Conservation (phyloP, 2,888 invertebrate genomes). For the Netelia fuscicornis region DNA sequence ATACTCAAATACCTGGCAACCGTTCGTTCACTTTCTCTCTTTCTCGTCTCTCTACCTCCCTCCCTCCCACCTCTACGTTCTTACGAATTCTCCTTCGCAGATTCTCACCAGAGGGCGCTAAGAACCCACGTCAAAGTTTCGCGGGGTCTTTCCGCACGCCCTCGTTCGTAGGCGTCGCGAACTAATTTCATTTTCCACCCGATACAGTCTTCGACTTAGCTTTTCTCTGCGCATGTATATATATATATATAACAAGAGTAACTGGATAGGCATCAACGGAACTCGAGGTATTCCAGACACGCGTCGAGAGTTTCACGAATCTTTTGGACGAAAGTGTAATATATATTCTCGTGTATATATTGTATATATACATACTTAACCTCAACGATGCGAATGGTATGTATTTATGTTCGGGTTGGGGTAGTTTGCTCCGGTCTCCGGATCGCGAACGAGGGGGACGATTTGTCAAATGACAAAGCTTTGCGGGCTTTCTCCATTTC, state of each 20-base stretch:
- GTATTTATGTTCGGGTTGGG: not conserved
- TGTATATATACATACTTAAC: not conserved
- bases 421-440: constrained; percentile 1
- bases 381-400: not conserved
- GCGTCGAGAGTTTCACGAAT: constrained; percentile 55
- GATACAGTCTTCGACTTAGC: constrained; percentile 43
- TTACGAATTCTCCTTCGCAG: not conserved
- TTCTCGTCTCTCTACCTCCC: not conserved
- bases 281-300: constrained; percentile 53
- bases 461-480: constrained; percentile 47
- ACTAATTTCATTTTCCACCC: constrained; percentile 63
- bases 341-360: not conserved
- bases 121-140: constrained; percentile 35
- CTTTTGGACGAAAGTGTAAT: constrained; percentile 44
- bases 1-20: constrained; percentile 27
- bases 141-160: not conserved
- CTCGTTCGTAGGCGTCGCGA: constrained; percentile 35
- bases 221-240: not conserved
- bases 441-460: constrained; percentile 33
- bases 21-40: constrained; percentile 23
- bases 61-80: not conserved
- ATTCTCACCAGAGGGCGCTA: constrained; percentile 8
- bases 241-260: not conserved
- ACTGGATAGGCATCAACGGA: constrained; percentile 23
- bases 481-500: constrained; percentile 22